Percentiles rank a stretch among this genome's conserved stretches.
Evolutionary conservation across 2,113 vertebrate genomes (phyloP).

Genomic region (Butorides virescens): DNA sequence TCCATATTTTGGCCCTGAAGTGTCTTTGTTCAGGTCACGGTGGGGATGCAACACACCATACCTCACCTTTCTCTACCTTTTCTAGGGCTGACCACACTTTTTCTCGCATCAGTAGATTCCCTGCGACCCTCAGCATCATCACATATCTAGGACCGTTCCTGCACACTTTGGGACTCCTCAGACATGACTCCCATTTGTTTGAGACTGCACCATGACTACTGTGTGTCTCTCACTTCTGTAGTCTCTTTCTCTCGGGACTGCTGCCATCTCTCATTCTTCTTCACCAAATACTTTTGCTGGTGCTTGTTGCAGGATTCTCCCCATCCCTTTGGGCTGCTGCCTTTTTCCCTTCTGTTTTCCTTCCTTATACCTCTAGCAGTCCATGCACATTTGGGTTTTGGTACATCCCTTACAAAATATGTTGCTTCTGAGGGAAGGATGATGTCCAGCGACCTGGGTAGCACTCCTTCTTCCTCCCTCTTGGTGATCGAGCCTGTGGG

Average conservation of each 20-base stretch:
- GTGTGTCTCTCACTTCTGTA: not conserved
- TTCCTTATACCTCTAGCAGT: not conserved
- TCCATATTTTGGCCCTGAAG: not conserved
- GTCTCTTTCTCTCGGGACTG: not conserved
- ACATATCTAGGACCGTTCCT: not conserved
- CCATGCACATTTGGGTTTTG: not conserved
- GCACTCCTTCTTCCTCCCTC: not conserved
- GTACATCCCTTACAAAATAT: not conserved
- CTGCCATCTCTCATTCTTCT: not conserved
- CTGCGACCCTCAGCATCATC: not conserved
- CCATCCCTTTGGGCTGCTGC: not conserved
- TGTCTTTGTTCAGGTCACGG: not conserved
- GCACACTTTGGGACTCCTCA: not conserved
- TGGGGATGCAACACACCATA: not conserved
- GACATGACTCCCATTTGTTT: not conserved
- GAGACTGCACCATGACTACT: not conserved
- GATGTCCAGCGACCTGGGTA: not conserved
- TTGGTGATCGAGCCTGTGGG: not conserved
- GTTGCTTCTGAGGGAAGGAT: not conserved
- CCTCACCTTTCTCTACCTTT: not conserved
- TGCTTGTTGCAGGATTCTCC: not conserved
- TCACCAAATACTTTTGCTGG: not conserved
- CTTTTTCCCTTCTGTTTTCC: not conserved
- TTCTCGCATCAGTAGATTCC: not conserved
- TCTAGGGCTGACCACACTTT: not conserved